A percentile compares a stretch with the other conserved stretches of the same genome.
Conservation (phyloP, 2,113 vertebrate species). For the Lanius ludovicianus region DNA sequence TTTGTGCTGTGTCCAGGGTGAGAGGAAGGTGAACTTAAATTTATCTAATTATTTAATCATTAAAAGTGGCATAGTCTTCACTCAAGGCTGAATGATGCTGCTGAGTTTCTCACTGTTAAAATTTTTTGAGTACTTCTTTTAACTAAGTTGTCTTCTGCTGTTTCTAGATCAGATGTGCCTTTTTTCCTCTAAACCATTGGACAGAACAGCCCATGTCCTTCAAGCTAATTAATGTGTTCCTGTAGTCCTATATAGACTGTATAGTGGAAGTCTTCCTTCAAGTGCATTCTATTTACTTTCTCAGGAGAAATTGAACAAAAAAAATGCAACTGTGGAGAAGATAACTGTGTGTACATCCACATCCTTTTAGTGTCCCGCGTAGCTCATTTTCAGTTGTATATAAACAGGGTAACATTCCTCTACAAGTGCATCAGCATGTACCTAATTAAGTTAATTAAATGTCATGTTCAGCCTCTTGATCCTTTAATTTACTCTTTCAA, state of each 20-base stretch:
- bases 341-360: background rate
- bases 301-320: background rate
- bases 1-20: background rate
- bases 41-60: background rate
- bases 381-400: background rate
- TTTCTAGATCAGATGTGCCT: background rate
- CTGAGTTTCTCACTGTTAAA: background rate
- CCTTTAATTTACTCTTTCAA: background rate
- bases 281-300: background rate
- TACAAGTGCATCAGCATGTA: background rate
- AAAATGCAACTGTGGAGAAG: background rate
- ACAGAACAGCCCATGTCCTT: background rate
- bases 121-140: background rate
- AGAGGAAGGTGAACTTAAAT: background rate
- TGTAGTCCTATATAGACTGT: too few species aligned
- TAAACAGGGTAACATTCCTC: background rate
- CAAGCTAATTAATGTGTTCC: background rate
- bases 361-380: background rate
- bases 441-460: conserved; percentile 37
- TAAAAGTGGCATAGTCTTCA: background rate
- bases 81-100: background rate
- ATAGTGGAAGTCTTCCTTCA: background rate
- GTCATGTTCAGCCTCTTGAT: conserved; percentile 9
- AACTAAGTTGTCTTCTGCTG: background rate
- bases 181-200: background rate